Evolutionary conservation across 2,113 vertebrate species (phyloP), one percentile per base, ranked within the genome.

Genomic region (Terrapene triunguis): DNA sequence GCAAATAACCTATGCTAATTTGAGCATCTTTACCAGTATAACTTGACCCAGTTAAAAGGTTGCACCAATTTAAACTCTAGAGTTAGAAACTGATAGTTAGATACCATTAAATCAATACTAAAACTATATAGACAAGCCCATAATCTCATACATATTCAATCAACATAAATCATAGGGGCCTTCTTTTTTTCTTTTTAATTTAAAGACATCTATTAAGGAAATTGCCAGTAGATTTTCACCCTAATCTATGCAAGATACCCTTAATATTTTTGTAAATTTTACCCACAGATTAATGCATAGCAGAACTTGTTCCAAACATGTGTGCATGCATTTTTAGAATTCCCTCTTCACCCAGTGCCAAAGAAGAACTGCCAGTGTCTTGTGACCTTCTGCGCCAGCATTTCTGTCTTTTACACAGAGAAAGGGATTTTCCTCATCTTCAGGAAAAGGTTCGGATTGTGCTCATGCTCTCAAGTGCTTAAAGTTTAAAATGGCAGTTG

Each of bases 401-500:
- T 54, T 88, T 50, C 55, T 79, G 35, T 74, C 16, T 38, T 81
- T 85, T 29, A 8, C 1, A 0, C n/a, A 57, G 48, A n/a, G 79
- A 78, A 72, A 72, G 35, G 25, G 65, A 42, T 16, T 87, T 85
- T 65, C 10, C 21, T 89, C 38, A 11, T 85, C 8, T 72, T 83
- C 65, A n/a, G n/a, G n/a, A n/a, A 85, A 44, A 65, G 4, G 12
- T 19, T 81, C 57, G 24, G 65, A 1, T 76, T 42, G 50, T 80
- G 48, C 24, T 92, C 53, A 57, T 85, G 50, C 65, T 89, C 57
- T 86, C 82, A 74, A 17, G 50, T 69, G 4, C 54, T 92, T n/a
- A 86, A 89, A 78, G 84, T 97, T 93, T 96, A 65, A 78, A 80
- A 27, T 80, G 89, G 44, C 84, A 90, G 13, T 59, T 82, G 85